Evolutionary conservation across 92 coral and sea anemone species (phyloP), one percentile per base, ranked within the genome.

Genomic region (Isaurus tuberculatus): DNA sequence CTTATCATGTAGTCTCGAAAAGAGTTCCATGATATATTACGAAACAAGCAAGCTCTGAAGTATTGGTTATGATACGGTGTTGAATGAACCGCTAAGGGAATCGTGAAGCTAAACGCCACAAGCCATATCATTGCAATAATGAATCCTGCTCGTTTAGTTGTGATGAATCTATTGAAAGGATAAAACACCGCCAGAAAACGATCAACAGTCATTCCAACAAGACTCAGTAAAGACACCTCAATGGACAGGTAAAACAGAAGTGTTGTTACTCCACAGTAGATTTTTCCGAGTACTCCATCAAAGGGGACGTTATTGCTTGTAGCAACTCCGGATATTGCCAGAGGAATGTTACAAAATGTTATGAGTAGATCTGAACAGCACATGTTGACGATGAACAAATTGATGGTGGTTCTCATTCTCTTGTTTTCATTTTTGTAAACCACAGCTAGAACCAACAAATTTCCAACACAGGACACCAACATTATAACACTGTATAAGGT

Each of bases 331-430:
- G 42, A 65, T 3, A 79, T 29, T 22, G 25, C 42, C 19, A 69
- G 42, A 0, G 97, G 97, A 27, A 90, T 65, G 33, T 80, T 87
- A 70, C 84, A 87, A 17, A 91, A 9, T 1, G 74, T 79, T 0
- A 92, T 75, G 1, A 88, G 61, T 1, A 85, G 65, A 48, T 92
- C 91, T 2, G 88, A 85, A 10, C 77, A 70, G 14, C 90, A 91
- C 92, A 92, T 88, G 78, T 84, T 92, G n/a, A 88, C 67, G 43
- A 92, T 88, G 37, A 90, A 88, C 17, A 75, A 71, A 58, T 90
- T 92, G 37, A 89, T 90, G 20, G 84, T 88, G 22, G 90, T 88
- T 22, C 97, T 70, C 97, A 92, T 92, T 27, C 97, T 74, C 42
- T 72, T 79, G 68, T 90, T 92, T 8, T 90, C 64, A 86, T 92